Conservation (phyloP, 2,797 vertebrate genomes). For the Tokudaia tokunoshimensis region DNA sequence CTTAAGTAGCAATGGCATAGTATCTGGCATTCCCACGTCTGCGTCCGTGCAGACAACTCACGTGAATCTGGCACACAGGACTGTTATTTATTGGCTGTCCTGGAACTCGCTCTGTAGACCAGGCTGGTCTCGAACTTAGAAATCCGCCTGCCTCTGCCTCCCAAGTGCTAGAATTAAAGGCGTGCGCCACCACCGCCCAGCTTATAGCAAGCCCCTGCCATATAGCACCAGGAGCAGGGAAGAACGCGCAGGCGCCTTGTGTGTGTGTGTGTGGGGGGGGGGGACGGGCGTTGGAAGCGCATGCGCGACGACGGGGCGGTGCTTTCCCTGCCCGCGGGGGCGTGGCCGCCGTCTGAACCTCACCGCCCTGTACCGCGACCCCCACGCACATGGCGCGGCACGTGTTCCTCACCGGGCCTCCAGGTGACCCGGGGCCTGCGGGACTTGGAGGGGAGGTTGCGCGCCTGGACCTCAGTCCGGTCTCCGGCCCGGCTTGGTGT, state of each 20-base stretch:
- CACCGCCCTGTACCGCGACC: fast-evolving
- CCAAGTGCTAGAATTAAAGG: no score
- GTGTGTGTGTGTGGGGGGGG: no score
- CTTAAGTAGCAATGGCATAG: background rate
- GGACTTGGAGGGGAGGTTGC: background rate
- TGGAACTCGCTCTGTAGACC: no score
- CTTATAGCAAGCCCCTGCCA: fast-evolving
- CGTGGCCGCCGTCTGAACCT: fast-evolving
- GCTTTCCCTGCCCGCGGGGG: background rate
- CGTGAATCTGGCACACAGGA: fast-evolving
- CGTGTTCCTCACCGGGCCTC: slow-evolving; percentile 93
- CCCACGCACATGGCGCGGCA: slow-evolving; percentile 87
- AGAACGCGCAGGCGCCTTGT: background rate
- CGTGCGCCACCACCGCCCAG: no score
- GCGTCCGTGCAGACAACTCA: background rate
- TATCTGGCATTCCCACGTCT: background rate
- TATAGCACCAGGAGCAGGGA: fast-evolving
- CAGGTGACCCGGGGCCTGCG: slow-evolving; percentile 88
- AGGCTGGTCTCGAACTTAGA: no score
- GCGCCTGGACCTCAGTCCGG: background rate
- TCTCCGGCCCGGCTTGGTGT: background rate
- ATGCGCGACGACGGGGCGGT: fast-evolving
- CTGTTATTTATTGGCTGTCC: no score
- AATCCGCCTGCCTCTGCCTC: no score
- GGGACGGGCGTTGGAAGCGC: background rate